Percentiles rank a stretch among this genome's conserved stretches.
phyloP scores from a whole-genome alignment of 2,797 vertebrate species.

The Enteromius thamalakanensis region DNA sequence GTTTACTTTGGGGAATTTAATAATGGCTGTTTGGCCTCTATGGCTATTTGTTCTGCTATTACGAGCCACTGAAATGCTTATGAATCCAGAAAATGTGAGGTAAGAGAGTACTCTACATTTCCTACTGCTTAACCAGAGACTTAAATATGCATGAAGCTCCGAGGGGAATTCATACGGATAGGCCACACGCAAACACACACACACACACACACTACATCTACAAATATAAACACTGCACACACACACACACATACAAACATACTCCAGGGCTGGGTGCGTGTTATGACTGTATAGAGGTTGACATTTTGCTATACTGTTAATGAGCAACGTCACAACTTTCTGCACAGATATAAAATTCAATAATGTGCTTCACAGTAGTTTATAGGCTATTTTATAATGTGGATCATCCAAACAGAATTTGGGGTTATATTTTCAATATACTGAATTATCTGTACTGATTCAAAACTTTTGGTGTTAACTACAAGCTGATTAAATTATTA shows the following conservation, averaged over 20 bases:
- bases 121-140: conserved; percentile 62
- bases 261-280: background rate
- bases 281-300: background rate
- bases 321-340: background rate
- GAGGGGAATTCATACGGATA: conserved; percentile 55
- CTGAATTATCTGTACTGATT: background rate
- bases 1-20: conserved; percentile 67
- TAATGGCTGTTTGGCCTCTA: conserved; percentile 68
- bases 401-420: background rate
- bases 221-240: background rate
- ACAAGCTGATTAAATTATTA: background rate
- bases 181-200: conserved; percentile 43
- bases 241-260: conserved; percentile 13
- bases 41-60: conserved; percentile 69
- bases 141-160: conserved; percentile 67
- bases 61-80: conserved; percentile 67
- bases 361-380: background rate
- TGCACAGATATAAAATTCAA: background rate
- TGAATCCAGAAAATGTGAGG: conserved; percentile 64
- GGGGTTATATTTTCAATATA: background rate
- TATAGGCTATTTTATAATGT: background rate
- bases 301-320: background rate
- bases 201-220: conserved; percentile 9
- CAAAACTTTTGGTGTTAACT: background rate
- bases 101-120: conserved; percentile 63